Base-by-base conservation (phyloP, 2,888 invertebrate species). In the Scrobipalpa atriplicella region DNA sequence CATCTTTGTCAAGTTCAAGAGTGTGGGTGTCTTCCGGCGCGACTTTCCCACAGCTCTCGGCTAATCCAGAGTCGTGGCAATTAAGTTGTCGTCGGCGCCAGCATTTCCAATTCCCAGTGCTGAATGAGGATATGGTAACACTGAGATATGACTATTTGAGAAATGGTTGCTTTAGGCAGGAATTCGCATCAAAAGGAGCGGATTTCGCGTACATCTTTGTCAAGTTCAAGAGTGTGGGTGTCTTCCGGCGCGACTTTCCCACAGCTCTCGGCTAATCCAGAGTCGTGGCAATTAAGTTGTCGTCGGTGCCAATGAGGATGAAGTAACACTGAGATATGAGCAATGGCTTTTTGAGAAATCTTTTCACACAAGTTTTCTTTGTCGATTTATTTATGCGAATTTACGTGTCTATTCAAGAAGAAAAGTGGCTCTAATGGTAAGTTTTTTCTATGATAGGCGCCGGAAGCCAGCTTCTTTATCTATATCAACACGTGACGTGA, bases 241-340 rank as follows among this genome's bases (percentile, higher is more conserved):
- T 38, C 58, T 51, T 43, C 56, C 66, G 62, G 52, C 52, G 52
- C 62, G 56, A 13, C 51, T 75, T 82, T 78, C 77, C 78, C 79
- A 80, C 75, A 76, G 62, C 72, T 77, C 78, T 79, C 74, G 75
- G n/a, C 73, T 74, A 75, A 77, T 77, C 70, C 69, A 70, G 69
- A 71, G 75, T 75, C 71, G 76, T 70, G 68, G 76, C 77, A 80
- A 82, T 83, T 81, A 78, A 78, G 77, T 77, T 60, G 60, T 39
- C 38, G 39, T 39, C 13, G 51, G 1, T 1, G 52, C 52, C 16
- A 16, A 11, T 10, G 54, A 18, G 54, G 21, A 21, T 21, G 54
- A 54, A 19, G 18, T 21, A 54, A 29, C 18, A 21, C 54, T 11
- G 54, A 54, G 54, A 54, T 10, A n/a, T 18, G 5, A 47, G 47